Evolutionary conservation across 2,797 vertebrate genomes (phyloP).

Genomic region (Philypnodon macrostomus): DNA sequence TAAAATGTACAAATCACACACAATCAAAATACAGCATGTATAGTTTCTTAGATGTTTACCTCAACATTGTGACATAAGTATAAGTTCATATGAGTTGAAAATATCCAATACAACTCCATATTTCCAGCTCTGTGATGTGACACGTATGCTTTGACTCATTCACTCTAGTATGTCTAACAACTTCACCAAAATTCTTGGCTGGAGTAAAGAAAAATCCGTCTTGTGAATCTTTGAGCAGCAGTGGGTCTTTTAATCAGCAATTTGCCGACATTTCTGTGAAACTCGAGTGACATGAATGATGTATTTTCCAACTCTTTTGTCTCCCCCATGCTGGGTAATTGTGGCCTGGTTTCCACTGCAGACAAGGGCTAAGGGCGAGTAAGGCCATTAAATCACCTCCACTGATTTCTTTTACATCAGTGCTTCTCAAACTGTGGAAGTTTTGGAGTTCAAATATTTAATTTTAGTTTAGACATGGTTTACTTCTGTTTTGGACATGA

Average conservation of each 20-base stretch:
- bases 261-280: slow-evolving; percentile 37
- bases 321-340: slow-evolving; percentile 52
- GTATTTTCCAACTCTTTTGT: slow-evolving; percentile 50
- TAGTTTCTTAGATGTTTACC: too few relatives aligned
- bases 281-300: slow-evolving; percentile 44
- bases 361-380: slow-evolving; percentile 27
- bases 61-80: neutral
- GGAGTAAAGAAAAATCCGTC: slow-evolving; percentile 15
- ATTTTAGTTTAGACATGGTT: too few relatives aligned
- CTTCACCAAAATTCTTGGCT: slow-evolving; percentile 16
- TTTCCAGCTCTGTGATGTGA: neutral
- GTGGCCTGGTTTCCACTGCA: slow-evolving; percentile 49
- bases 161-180: neutral
- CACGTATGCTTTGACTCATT: slow-evolving; percentile 3
- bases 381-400: slow-evolving; percentile 33
- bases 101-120: neutral
- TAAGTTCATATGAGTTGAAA: neutral
- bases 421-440: too few relatives aligned
- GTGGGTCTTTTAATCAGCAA: slow-evolving; percentile 11
- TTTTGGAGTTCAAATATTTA: too few relatives aligned
- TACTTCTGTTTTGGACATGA: too few relatives aligned
- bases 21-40: too few relatives aligned
- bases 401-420: slow-evolving; percentile 31
- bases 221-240: slow-evolving; percentile 23
- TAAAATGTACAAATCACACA: too few relatives aligned